Evolutionary conservation across 2,888 invertebrate species (phyloP), one percentile per base, ranked within the genome.

Genomic region (Stenichneumon culpator): DNA sequence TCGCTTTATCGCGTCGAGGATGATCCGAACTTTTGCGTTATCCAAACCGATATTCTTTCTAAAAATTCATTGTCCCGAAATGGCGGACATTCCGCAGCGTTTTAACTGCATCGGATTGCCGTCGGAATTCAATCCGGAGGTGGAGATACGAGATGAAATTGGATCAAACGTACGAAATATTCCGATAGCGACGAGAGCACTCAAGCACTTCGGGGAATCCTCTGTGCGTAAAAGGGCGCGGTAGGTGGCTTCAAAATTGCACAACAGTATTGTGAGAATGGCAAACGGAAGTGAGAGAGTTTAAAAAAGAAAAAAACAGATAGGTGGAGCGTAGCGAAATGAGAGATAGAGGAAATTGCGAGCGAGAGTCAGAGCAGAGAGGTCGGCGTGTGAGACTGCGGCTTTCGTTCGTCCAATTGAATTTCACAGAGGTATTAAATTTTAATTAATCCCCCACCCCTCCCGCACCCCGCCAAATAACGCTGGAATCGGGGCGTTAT

Each of bases 361-460:
- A 28, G 28, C 25, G 60, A 16, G 60, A 25, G 19, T 60, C 25
- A 25, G 14, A 5, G 25, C 60, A 11, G 4, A 4, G 60, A 44
- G 44, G 44, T 44, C 14, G 44, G 3, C 44, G 28, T 28, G 60
- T 28, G 60, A 60, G 25, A 74, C 65, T 79, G 52, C 65, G 69
- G 79, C 73, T 79, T 82, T 75, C 79, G 82, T 84, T 79, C 69
- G 57, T 74, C 65, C 88, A 86, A 89, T 91, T 88, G 88, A 89
- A 90, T 89, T 90, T 88, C 87, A 84, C 86, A 83, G 82, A 68
- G 87, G 88, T 89, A 90, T 91, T 90, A 89, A 90, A 88, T 91
- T 91, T 90, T 90, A 91, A 91, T 91, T 91, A 90, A 89, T 89
- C 79, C 87, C 63, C 19, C 87, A 44, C 22, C 72, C 87, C 69